Evolutionary conservation across 1,140 invertebrate species (phyloP), one percentile per base, ranked within the genome.

Genomic region (Heterodera schachtii): DNA sequence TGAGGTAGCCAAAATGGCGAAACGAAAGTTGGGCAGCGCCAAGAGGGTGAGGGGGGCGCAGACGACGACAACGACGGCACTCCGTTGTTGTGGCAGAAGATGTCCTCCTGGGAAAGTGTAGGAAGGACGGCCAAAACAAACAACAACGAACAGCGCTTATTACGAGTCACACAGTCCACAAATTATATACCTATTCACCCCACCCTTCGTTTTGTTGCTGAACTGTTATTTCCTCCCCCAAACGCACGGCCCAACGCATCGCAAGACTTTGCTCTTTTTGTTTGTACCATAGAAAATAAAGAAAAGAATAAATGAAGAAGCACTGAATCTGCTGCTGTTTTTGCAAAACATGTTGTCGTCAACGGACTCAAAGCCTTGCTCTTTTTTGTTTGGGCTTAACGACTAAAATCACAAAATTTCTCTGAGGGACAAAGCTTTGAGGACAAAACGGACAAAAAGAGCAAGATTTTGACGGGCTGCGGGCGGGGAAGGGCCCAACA

Each of bases 341-440:
- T 31, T 31, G 31, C 31, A 31, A 31, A 31, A 31, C 31, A 31
- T 31, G 1, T 78, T 64, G 16, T 78, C 70, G 70, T 71, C 75
- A 52, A 43, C 16, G 19, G 19, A 64, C 75, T 57, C 77, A 64
- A 78, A 49, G 47, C 66, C 80, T 83, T 84, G 46, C 73, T 60
- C 73, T 78, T 75, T 80, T 66, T 60, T 49, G 73, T 83, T 57
- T 49, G 64, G 69, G 49, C 80, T 83, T 84, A 49, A 16, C 19
- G 70, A 44, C 81, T 52, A 67, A 85, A 41, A 52, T 82, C n/a
- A 84, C 43, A 74, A 60, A 78, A 84, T 49, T 75, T 64, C 8
- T 47, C 44, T 31, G 31, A 16, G 41, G 52, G 52, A 60, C 71
- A 21, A 52, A 78, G 46, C 67, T 79, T 41, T 80, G 44, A n/a